phyloP scores from a whole-genome alignment of 2,888 invertebrate genomes.

The Diplolepis rosae region DNA sequence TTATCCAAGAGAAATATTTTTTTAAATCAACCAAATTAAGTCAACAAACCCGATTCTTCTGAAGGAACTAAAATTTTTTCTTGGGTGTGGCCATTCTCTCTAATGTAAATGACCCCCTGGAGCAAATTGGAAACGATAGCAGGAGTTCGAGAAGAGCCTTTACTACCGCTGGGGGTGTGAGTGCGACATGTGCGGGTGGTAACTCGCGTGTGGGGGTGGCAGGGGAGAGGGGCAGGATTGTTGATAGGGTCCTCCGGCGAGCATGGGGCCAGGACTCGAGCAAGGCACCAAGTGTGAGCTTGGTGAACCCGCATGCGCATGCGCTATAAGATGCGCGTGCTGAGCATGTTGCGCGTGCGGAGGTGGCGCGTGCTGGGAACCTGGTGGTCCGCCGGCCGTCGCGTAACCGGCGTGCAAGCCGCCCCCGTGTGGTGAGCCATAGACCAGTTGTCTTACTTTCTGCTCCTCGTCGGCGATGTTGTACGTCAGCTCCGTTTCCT shows the following conservation, averaged over 20 bases:
- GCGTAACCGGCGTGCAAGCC: conserved; percentile 74
- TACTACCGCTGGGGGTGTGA: conserved; percentile 89
- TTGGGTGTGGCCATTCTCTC: too few relatives aligned
- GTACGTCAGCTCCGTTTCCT: conserved; percentile 98
- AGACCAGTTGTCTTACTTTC: conserved; percentile 98
- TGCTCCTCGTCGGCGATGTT: conserved; percentile 95
- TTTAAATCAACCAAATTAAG: too few relatives aligned
- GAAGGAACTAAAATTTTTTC: too few relatives aligned
- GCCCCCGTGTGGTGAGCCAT: conserved; percentile 82
- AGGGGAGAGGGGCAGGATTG: conserved; percentile 86
- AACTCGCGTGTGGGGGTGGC: conserved; percentile 77
- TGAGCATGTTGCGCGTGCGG: conserved; percentile 78
- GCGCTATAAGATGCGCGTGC: conserved; percentile 79
- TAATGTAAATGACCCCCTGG: not conserved
- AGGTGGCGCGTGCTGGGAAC: conserved; percentile 74
- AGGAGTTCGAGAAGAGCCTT: not conserved
- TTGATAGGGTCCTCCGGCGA: conserved; percentile 76
- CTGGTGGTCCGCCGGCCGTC: conserved; percentile 65
- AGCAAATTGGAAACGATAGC: not conserved
- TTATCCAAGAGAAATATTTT: too few relatives aligned
- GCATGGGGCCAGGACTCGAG: conserved; percentile 84
- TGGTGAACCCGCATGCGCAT: conserved; percentile 77
- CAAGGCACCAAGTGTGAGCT: conserved; percentile 76
- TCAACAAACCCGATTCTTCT: too few relatives aligned
- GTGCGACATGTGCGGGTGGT: conserved; percentile 81